Percentiles rank a stretch among this genome's conserved stretches.
Conservation (phyloP, 2,888 invertebrate species). For the Sarcophaga caerulescens region DNA sequence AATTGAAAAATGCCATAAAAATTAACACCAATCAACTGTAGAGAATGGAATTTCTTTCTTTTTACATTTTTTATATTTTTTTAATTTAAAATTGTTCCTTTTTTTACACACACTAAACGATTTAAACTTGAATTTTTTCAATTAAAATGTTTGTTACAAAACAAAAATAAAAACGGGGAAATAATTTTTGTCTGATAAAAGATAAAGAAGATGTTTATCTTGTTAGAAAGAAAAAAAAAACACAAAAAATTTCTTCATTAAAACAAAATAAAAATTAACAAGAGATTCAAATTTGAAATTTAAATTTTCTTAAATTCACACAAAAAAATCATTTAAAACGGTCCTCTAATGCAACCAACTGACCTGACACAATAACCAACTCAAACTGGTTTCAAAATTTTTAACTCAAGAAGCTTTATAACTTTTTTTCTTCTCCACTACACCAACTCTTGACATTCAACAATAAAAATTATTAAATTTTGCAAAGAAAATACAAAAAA, state of each 20-base stretch:
- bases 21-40: not conserved
- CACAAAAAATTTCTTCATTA: no score
- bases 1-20: not conserved
- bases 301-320: no score
- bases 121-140: not conserved
- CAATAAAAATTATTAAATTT: constrained; percentile 28
- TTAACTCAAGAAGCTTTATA: constrained; percentile 59
- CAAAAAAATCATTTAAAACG: not conserved
- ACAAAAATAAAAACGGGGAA: no score
- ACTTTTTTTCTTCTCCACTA: constrained; percentile 35
- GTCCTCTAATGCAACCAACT: constrained; percentile 69
- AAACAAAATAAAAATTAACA: no score
- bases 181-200: not conserved
- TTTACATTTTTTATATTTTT: not conserved
- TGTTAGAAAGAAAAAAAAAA: no score
- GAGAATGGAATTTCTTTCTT: no score
- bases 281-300: no score
- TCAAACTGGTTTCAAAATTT: constrained; percentile 75
- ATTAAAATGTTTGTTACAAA: not conserved
- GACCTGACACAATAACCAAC: constrained; percentile 78
- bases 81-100: not conserved
- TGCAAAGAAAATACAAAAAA: not conserved
- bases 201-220: not conserved
- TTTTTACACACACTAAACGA: not conserved
- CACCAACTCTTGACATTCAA: constrained; percentile 17